Base-by-base conservation (phyloP, 2,888 invertebrate genomes). In the Nephrocerus scutellatus region DNA sequence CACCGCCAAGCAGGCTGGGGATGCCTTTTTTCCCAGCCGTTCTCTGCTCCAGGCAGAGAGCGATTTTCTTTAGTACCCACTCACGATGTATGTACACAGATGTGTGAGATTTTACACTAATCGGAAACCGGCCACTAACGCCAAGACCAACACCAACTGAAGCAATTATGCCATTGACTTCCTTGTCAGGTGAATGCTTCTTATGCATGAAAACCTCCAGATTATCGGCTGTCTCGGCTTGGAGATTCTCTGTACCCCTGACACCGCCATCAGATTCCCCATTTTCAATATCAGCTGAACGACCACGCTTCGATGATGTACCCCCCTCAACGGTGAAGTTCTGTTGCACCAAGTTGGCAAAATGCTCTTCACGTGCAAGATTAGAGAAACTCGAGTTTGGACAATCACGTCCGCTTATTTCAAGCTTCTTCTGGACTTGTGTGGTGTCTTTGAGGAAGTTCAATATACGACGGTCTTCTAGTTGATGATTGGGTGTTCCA, bases 11-110 rank as follows among this genome's bases (percentile, higher is more conserved):
- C 0, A 55, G 35, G 4, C 50, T 56, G 0, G 64, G 60, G 26
- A 67, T 58, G 3, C 53, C 45, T 39, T 90, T 87, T 48, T 84
- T 83, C 12, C 79, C 77, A 0, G 87, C 82, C 1, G 86, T 82
- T 43, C 92, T 71, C 68, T 90, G 89, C 59, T 96, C 93, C 53
- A 96, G 66, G 52, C 91, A 92, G 55, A 93, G 84, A 2, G 84
- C 83, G 22, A 96, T 76, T 70, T 96, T 95, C 70, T 89, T 86
- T 56, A 95, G 88, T 6, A 89, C 90, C 95, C 95, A 96, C 68
- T 96, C 95, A 7, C 95, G 78, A 38, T 69, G 67, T 31, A 69
- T 68, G 33, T 63, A 66, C 9, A 69, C 63, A 6, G 57, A 53
- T n/a, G n/a, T n/a, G n/a, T n/a, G n/a, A n/a, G n/a, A n/a, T n/a